phyloP scores from a whole-genome alignment of 2,888 invertebrate species.

The Steromphala cineraria region DNA sequence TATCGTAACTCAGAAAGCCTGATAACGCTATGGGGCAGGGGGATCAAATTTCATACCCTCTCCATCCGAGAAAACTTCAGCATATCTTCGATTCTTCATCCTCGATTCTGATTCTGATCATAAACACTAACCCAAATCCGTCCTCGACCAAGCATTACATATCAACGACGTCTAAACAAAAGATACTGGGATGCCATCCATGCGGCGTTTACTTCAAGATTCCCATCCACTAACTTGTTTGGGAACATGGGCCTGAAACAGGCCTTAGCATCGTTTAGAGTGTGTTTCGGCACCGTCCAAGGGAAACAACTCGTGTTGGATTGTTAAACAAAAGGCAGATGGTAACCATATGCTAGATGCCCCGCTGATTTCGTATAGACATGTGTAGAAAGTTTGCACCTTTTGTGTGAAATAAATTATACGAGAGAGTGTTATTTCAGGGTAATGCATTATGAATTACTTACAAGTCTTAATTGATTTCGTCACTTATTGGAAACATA shows the following conservation, averaged over 20 bases:
- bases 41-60: not conserved
- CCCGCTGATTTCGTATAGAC: not conserved
- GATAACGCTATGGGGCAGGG: not conserved
- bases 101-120: too few relatives aligned
- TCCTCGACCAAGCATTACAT: too few relatives aligned
- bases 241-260: not conserved
- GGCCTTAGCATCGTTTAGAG: not conserved
- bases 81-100: too few relatives aligned
- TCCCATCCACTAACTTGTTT: not conserved
- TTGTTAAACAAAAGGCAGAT: not conserved
- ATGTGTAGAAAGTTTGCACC: not conserved
- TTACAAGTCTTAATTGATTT: too few relatives aligned
- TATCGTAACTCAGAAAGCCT: not conserved
- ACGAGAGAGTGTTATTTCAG: too few relatives aligned
- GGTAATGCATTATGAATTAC: too few relatives aligned
- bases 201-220: too few relatives aligned
- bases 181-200: too few relatives aligned
- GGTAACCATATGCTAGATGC: not conserved
- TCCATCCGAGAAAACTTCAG: too few relatives aligned
- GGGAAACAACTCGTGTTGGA: not conserved
- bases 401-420: not conserved
- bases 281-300: not conserved
- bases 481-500: too few relatives aligned
- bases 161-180: too few relatives aligned
- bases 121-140: too few relatives aligned